Evolutionary conservation across 1,140 invertebrate species (phyloP), one percentile per base, ranked within the genome.

Genomic region (Pteromalus puparum): DNA sequence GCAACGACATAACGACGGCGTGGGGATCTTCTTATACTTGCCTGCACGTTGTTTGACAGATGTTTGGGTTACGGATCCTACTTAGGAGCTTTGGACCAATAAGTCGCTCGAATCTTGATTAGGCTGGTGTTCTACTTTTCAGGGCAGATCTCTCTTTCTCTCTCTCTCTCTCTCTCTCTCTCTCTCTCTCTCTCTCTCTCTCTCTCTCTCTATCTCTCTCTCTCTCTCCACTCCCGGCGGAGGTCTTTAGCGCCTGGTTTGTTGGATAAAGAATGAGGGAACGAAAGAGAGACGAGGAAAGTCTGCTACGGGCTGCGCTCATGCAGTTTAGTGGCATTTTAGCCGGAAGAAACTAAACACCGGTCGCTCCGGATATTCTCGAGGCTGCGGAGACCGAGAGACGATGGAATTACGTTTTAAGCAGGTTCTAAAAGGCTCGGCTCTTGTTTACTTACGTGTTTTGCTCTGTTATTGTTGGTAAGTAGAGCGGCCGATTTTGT

Each of bases 61-160:
- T 84, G 83, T 79, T 84, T 84, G 34, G 70, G 76, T 74, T 84
- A 79, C 76, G 82, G 76, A 84, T 84, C 82, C 67, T 74, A 72
- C 82, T 84, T 74, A 79, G 76, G 46, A 79, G 82, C 77, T 80
- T 84, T 70, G 21, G 77, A 84, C 77, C 26, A 81, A 75, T 84
- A 84, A 84, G 83, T 84, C 83, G 83, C 67, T 42, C 34, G 83
- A 53, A 84, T 84, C 83, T 80, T 81, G 83, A 84, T 84, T 80
- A 84, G 77, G 83, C 83, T 84, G 83, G 83, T 84, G 83, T 80
- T 84, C 68, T 75, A 74, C 83, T 80, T 80, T 84, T 38, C 72
- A 70, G 9, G 13, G 21, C 82, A 53, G 42, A 75, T 75, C 28
- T 28, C 15, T 42, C 26, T 46, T 61, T 76, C 70, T 42, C 38